A percentile compares a stretch with the other conserved stretches of the same genome.
Conservation (phyloP, 1,140 invertebrate genomes). For the Schmidtea mediterranea region DNA sequence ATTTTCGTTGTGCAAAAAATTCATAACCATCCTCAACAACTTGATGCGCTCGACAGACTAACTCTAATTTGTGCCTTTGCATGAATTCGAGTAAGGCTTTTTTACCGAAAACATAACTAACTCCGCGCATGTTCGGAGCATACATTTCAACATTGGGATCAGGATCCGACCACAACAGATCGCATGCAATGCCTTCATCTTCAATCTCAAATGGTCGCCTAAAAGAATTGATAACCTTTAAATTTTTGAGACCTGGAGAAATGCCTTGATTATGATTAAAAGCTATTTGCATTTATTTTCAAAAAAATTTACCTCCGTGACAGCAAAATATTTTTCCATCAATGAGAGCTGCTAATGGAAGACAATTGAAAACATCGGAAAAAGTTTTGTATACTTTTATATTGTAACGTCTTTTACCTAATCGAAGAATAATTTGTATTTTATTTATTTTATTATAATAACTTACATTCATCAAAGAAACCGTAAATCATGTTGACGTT, state of each 20-base stretch:
- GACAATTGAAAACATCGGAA: too few species aligned
- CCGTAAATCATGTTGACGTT: conserved; percentile 37
- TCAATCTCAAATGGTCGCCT: not conserved
- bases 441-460: too few species aligned
- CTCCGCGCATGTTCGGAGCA: not conserved
- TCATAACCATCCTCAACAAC: conserved; percentile 77
- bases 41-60: conserved; percentile 78
- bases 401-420: not conserved
- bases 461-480: conserved; percentile 14
- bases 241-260: conserved; percentile 27
- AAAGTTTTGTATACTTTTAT: too few species aligned
- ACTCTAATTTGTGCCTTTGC: conserved; percentile 64
- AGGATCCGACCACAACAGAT: conserved; percentile 26
- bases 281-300: too few species aligned
- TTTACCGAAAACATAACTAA: too few species aligned
- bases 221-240: not conserved
- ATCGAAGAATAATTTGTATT: too few species aligned
- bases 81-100: conserved; percentile 22
- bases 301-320: too few species aligned
- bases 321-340: conserved; percentile 37
- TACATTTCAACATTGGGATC: conserved; percentile 6
- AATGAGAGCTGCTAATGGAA: not conserved
- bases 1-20: conserved; percentile 70
- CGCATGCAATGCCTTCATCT: conserved; percentile 20
- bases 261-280: too few species aligned